Evolutionary conservation across 2,113 vertebrate species (phyloP).

Genomic region (Nematolebias whitei): DNA sequence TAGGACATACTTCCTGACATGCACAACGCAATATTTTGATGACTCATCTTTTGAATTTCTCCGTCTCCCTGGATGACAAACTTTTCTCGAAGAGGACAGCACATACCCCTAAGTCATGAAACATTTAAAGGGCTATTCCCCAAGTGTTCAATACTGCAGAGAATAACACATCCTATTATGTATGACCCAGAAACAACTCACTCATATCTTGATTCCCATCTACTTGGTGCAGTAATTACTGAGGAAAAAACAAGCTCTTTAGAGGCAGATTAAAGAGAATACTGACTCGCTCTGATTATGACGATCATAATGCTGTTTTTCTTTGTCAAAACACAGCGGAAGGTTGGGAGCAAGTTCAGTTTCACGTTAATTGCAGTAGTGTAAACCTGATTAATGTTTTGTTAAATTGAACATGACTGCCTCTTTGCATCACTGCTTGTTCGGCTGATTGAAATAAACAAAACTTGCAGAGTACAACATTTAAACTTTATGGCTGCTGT

Average conservation of each 20-base stretch:
- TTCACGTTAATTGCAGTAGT: slow-evolving; percentile 10
- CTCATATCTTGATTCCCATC: slow-evolving; percentile 42
- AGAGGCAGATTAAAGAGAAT: slow-evolving; percentile 47
- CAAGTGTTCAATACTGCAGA: slow-evolving; percentile 28
- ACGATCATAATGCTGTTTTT: slow-evolving; percentile 15
- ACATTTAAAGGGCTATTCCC: slow-evolving; percentile 58
- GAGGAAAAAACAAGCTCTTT: slow-evolving; percentile 28
- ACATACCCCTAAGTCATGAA: slow-evolving; percentile 47
- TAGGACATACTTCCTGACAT: slow-evolving; percentile 6
- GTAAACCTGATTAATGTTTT: slow-evolving; percentile 5
- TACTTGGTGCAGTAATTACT: slow-evolving; percentile 26
- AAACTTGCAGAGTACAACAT: slow-evolving; percentile 1
- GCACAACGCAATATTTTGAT: slow-evolving; percentile 6
- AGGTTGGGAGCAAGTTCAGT: not conserved
- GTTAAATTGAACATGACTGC: slow-evolving; percentile 42
- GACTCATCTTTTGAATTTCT: slow-evolving; percentile 1
- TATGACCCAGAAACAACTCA: slow-evolving; percentile 59
- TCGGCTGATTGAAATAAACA: slow-evolving; percentile 30
- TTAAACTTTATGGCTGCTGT: slow-evolving; percentile 4
- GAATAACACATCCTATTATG: slow-evolving; percentile 49
- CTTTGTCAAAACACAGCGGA: slow-evolving; percentile 13
- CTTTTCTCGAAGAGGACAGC: slow-evolving; percentile 28
- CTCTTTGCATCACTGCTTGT: slow-evolving; percentile 12
- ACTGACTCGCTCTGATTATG: slow-evolving; percentile 14
- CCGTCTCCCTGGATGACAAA: slow-evolving; percentile 4